A percentile compares a stretch with the other conserved stretches of the same genome.
phyloP scores from a whole-genome alignment of 2,113 vertebrate species.

The Pterophyllum scalare region DNA sequence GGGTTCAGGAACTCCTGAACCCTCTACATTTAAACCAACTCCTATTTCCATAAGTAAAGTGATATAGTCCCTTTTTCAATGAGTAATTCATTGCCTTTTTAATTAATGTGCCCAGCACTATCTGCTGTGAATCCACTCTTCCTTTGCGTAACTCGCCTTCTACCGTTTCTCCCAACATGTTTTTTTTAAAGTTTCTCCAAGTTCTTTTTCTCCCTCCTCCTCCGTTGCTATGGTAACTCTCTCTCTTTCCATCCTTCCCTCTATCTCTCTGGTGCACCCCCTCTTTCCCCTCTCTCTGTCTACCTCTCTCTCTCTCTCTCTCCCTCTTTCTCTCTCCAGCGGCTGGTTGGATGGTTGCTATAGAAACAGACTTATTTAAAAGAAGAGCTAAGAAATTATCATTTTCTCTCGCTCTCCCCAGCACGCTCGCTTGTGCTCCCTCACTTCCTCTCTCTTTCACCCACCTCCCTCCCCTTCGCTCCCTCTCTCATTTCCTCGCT shows the following conservation, averaged over 20 bases:
- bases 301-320: slow-evolving; percentile 37
- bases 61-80: neutral
- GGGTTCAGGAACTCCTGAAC: neutral
- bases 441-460: slow-evolving; percentile 15
- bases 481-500: no score
- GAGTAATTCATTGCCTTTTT: slow-evolving; percentile 39
- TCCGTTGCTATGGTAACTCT: slow-evolving; percentile 76
- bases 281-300: slow-evolving; percentile 45
- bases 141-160: slow-evolving; percentile 31
- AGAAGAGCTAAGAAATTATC: slow-evolving; percentile 80
- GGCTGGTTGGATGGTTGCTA: slow-evolving; percentile 80
- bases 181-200: slow-evolving; percentile 58
- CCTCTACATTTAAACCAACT: neutral
- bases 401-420: slow-evolving; percentile 60
- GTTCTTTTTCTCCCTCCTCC: slow-evolving; percentile 64
- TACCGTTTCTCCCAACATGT: slow-evolving; percentile 49
- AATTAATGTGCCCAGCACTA: slow-evolving; percentile 27
- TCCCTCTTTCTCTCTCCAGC: slow-evolving; percentile 52
- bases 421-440: slow-evolving; percentile 29
- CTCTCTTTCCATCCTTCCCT: slow-evolving; percentile 40
- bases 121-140: slow-evolving; percentile 10
- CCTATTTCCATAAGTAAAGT: neutral
- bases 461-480: neutral
- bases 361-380: slow-evolving; percentile 83
- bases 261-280: slow-evolving; percentile 59